phyloP scores from a whole-genome alignment of 2,888 invertebrate species.

The Salticus scenicus region DNA sequence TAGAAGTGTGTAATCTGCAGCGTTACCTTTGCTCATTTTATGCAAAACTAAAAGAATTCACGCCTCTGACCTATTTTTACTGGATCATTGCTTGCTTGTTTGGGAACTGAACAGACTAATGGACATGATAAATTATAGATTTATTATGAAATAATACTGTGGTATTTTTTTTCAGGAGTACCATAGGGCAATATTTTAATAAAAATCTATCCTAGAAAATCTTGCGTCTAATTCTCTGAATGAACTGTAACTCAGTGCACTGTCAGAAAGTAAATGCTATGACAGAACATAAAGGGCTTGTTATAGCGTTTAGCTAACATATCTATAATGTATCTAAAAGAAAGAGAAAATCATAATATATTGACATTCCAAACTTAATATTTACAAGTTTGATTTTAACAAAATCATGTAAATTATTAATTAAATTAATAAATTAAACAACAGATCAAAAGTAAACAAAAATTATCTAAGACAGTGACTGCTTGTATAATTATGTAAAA shows the following conservation, averaged over 20 bases:
- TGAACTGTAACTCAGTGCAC: constrained; percentile 33
- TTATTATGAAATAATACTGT: constrained; percentile 45
- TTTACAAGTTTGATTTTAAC: constrained; percentile 49
- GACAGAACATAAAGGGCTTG: constrained; percentile 48
- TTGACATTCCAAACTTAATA: constrained; percentile 61
- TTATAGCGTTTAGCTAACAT: constrained; percentile 61
- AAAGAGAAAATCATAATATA: too few species aligned
- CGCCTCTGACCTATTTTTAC: neutral
- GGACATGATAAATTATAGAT: constrained; percentile 38
- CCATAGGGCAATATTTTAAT: constrained; percentile 65
- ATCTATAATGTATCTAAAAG: constrained; percentile 61
- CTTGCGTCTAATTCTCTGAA: constrained; percentile 28
- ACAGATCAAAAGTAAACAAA: constrained; percentile 24
- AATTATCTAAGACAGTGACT: constrained; percentile 43
- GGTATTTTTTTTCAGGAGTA: constrained; percentile 33
- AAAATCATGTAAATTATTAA: constrained; percentile 41
- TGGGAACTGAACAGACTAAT: neutral
- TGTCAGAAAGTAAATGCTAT: constrained; percentile 43
- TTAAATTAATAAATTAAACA: constrained; percentile 27
- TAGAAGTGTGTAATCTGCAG: neutral
- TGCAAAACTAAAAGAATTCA: neutral
- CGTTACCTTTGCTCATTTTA: neutral
- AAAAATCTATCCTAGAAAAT: constrained; percentile 54
- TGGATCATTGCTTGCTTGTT: neutral
- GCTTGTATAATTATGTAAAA: constrained; percentile 69